phyloP scores from a whole-genome alignment of 2,113 vertebrate species.

The Nycticebus coucang region DNA sequence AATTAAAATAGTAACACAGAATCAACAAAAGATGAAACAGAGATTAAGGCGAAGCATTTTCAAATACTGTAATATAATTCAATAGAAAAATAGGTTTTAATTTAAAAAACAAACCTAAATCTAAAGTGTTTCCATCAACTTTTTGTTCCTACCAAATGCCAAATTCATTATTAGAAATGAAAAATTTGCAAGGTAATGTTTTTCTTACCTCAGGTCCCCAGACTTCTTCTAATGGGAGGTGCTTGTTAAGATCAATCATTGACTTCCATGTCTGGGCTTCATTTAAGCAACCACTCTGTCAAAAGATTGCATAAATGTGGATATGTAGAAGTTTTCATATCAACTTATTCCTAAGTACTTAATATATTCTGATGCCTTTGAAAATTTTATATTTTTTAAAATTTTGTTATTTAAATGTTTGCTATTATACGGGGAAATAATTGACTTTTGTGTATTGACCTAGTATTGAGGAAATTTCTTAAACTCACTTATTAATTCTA shows the following conservation, averaged over 20 bases:
- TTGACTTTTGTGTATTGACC: background rate
- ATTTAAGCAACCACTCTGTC: constrained; percentile 70
- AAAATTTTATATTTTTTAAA: background rate
- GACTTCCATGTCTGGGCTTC: constrained; percentile 63
- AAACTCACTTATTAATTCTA: background rate
- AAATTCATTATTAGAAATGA: background rate
- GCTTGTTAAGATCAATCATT: constrained; percentile 41
- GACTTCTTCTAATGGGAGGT: constrained; percentile 6
- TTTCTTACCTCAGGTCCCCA: constrained; percentile 73
- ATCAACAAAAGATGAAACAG: background rate
- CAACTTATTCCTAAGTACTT: background rate
- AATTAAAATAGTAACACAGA: background rate
- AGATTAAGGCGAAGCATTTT: background rate
- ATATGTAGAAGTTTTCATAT: background rate
- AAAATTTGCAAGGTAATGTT: background rate
- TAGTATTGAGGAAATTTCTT: background rate
- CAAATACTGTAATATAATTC: background rate
- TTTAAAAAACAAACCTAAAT: constrained; percentile 18
- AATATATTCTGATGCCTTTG: background rate
- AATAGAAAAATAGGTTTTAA: background rate
- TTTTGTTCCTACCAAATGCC: background rate
- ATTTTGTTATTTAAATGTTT: constrained; percentile 35
- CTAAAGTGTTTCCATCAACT: background rate
- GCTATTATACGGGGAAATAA: background rate
- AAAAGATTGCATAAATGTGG: background rate